Evolutionary conservation across 2,888 invertebrate species (phyloP), one percentile per base, ranked within the genome.

Genomic region (Panzeria rudis): DNA sequence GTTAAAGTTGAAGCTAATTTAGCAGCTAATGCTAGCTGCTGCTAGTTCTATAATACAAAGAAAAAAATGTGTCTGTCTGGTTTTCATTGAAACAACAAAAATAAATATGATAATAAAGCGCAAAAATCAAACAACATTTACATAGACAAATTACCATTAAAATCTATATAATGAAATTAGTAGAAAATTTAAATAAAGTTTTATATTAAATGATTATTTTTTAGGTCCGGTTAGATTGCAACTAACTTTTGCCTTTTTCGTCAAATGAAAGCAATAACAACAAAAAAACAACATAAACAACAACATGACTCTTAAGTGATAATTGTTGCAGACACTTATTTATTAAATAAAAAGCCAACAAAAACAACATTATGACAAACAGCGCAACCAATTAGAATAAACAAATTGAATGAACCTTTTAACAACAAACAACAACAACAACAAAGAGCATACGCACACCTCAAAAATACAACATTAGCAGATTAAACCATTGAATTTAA

Each of bases 241-340:
- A 77, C 47, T 84, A 61, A 77, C 69, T 54, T 61, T 80, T 73
- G 35, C 52, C 72, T 29, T 78, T 84, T 76, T 76, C 52, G 83
- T 73, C 52, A 84, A 76, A 73, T 41, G 25, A 54, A 64, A 52
- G 23, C 25, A 71, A 69, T 13, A 20, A 59, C 15, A 66, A 59
- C 13, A 32, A 47, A 1, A 62, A 38, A n/a, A n/a, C n/a, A 13
- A 35, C 35, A 35, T 35, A 35, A 76, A 56, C 11, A 35, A 41
- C 6, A 68, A 17, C 15, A 29, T n/a, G 11, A 29, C 32, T 44
- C 56, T 50, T 50, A 75, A 59, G 68, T 78, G 84, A 84, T 84
- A 84, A 84, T 84, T 84, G 72, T 72, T 73, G 84, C 84, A 81
- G 81, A 84, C 84, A 80, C 79, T 59, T 84, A 79, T 78, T 79